Evolutionary conservation across 1,140 invertebrate genomes (phyloP).

Genomic region (Papilio machaon): DNA sequence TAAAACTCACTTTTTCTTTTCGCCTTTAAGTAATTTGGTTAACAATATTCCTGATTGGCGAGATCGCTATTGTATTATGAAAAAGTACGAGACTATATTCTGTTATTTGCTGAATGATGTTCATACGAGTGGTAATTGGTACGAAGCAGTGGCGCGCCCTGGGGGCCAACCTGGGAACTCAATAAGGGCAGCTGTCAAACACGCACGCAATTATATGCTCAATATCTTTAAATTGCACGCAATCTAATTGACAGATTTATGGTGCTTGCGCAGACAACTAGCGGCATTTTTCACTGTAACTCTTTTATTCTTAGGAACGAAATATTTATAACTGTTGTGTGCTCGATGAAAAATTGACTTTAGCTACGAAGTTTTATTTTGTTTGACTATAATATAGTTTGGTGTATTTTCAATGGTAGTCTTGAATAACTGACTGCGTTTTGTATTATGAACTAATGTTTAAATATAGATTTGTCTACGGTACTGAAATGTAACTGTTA

Average conservation of each 20-base stretch:
- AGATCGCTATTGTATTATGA: constrained; percentile 33
- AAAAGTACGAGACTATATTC: constrained; percentile 32
- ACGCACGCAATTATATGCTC: constrained; percentile 40
- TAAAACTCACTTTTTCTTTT: constrained; percentile 6
- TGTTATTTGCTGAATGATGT: constrained; percentile 31
- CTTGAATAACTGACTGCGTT: no score
- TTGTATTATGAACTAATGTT: no score
- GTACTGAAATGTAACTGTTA: not conserved
- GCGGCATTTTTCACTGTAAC: constrained; percentile 24
- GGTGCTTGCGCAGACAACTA: constrained; percentile 16
- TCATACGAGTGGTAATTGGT: constrained; percentile 27
- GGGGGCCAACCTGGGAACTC: constrained; percentile 23
- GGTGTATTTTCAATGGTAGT: no score
- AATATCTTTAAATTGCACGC: constrained; percentile 38
- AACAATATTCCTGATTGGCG: constrained; percentile 31
- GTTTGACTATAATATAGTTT: not conserved
- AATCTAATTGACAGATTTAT: constrained; percentile 40
- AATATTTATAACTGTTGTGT: constrained; percentile 2
- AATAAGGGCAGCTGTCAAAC: constrained; percentile 38
- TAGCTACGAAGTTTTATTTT: not conserved
- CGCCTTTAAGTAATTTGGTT: constrained; percentile 23
- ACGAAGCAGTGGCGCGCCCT: constrained; percentile 2
- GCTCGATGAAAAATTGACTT: constrained; percentile 7
- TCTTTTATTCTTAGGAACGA: constrained; percentile 3
- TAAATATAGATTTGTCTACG: no score